phyloP scores from a whole-genome alignment of 2,113 vertebrate species.

The Siniperca knerii region DNA sequence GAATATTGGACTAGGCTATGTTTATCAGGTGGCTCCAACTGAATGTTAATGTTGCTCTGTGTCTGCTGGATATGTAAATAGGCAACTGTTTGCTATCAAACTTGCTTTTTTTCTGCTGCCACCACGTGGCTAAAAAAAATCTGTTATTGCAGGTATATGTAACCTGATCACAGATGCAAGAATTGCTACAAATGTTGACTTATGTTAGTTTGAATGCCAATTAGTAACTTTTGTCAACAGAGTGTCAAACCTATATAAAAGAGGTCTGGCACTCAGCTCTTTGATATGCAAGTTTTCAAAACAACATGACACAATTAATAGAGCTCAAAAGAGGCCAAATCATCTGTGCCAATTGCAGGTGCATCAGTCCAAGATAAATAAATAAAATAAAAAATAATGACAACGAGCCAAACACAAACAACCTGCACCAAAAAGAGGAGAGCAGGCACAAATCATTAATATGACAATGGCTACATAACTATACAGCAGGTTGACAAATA shows the following conservation, averaged over 20 bases:
- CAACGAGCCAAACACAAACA: background rate
- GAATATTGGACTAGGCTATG: background rate
- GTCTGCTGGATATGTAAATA: background rate
- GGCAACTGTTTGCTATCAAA: background rate
- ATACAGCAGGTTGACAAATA: background rate
- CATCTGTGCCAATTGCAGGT: background rate
- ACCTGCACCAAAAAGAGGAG: background rate
- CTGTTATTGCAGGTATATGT: background rate
- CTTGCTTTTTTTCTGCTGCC: background rate
- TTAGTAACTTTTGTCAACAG: background rate
- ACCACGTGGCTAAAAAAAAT: background rate
- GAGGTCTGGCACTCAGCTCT: background rate
- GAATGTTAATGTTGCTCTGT: background rate
- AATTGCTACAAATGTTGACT: background rate
- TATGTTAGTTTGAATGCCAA: conserved; percentile 1
- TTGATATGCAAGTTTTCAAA: conserved; percentile 10
- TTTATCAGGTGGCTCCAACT: background rate
- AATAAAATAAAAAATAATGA: background rate
- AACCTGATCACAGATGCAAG: background rate
- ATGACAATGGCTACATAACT: background rate
- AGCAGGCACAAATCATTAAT: background rate
- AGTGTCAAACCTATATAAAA: background rate
- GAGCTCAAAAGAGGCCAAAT: background rate
- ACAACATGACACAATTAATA: background rate
- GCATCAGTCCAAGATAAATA: background rate